Base-by-base conservation (phyloP, 2,888 invertebrate genomes). In the Dryococelus australis region DNA sequence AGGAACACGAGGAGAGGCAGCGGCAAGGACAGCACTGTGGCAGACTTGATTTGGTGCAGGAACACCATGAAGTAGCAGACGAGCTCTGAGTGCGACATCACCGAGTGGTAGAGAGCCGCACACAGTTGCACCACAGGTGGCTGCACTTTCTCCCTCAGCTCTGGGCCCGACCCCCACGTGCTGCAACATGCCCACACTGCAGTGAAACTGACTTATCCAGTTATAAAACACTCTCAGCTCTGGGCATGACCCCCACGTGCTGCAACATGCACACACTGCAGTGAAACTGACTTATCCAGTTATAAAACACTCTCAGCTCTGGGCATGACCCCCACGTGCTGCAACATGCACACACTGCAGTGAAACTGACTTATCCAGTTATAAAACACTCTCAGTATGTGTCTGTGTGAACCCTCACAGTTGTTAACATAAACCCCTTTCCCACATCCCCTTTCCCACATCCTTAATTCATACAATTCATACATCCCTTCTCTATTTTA, bases 61-160 rank as follows among this genome's bases (percentile, higher is more conserved):
- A 99, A 98, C 90, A 99, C 98, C 93, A 98, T 96, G 90, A 99
- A 96, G 92, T 99, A 99, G 92, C 99, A 99, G 10, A 99, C 95
- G 65, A 99, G 94, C 91, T 99, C 99, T 0, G 99, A 98, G 90
- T 98, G 96, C 3, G 98, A 97, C 89, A 98, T 93, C 78, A 98
- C 93, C 0, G 96, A 96, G 92, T 96, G 97, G 96, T 97, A 97
- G 86, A 96, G 92, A 0, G 97, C 96, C 85, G 95, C 94, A 0
- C 92, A 91, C 84, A 95, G 91, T 90, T 94, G 94, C 28, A 93
- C 90, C 28, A 93, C 90, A 0, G 93, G 91, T 1, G 93, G 93
- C 89, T 93, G 93, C 87, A 93, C 93, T 3, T 20, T n/a, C 65
- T 65, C n/a, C 13, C 65, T 5, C 24, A 65, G 65, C 24, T 65